A percentile compares a stretch with the other conserved stretches of the same genome.
Conservation (phyloP, 2,113 vertebrate genomes). For the Gadus macrocephalus region DNA sequence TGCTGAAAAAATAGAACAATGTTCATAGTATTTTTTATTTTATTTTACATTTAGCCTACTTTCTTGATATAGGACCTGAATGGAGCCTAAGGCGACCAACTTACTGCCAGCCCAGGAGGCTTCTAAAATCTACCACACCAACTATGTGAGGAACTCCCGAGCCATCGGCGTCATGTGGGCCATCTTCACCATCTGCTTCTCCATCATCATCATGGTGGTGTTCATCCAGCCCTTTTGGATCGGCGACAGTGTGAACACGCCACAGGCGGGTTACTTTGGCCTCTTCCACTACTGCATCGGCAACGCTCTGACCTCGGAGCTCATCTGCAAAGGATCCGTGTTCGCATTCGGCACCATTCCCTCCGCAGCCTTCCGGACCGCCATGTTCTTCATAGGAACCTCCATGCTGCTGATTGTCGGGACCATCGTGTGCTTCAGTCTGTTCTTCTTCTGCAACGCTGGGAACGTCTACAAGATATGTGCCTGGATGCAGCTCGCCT, state of each 20-base stretch:
- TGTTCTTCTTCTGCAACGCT: conserved; percentile 92
- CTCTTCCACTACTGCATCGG: conserved; percentile 96
- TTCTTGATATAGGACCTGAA: not conserved
- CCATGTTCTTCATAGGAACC: conserved; percentile 90
- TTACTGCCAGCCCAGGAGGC: conserved; percentile 93
- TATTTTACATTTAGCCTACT: not conserved
- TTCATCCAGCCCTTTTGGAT: conserved; percentile 99
- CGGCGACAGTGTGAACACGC: conserved; percentile 92
- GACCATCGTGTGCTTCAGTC: conserved; percentile 85
- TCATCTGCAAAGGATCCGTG: conserved; percentile 87
- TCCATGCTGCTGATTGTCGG: conserved; percentile 89
- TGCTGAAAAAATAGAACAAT: too few relatives aligned
- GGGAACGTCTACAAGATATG: conserved; percentile 93
- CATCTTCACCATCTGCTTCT: conserved; percentile 92
- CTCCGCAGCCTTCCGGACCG: conserved; percentile 90
- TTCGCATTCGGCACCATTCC: conserved; percentile 90
- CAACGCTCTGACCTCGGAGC: conserved; percentile 90
- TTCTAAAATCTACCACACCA: conserved; percentile 95
- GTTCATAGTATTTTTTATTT: not conserved
- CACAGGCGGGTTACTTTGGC: conserved; percentile 94
- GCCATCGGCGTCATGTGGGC: conserved; percentile 95
- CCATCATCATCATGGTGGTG: conserved; percentile 87
- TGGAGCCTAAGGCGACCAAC: conserved; percentile 68
- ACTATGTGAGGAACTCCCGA: conserved; percentile 91
- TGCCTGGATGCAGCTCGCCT: conserved; percentile 93